Base-by-base conservation (phyloP, 2,113 vertebrate genomes). In the Carlito syrichta region DNA sequence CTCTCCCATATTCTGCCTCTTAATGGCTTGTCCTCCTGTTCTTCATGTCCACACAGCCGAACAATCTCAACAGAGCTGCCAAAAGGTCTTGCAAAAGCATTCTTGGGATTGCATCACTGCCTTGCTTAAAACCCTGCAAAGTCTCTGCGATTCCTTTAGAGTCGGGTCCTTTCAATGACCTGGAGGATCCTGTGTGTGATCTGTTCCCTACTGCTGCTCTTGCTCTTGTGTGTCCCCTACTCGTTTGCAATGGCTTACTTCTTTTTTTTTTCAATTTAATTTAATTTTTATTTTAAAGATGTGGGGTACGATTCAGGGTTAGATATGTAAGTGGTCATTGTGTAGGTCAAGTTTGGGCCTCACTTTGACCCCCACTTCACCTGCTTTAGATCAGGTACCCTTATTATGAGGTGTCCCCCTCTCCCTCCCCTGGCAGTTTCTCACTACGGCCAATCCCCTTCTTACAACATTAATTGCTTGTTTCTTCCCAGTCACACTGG, bases 171-270 rank as follows among this genome's bases (percentile, higher is more conserved):
- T 52, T 10, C 54, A 79, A 40, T 11, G n/a, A 13, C 8, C 50
- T 16, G 1, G 50, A 71, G 19, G 38, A 6, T 4, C 6, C 22
- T 23, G 1, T 32, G 1, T 32, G 11, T 74, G 25, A 30, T 11
- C 10, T 27, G n/a, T 38, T 32, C 19, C 60, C 32, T 25, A 0
- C 16, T 52, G 19, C 2, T 3, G 22, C 16, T 45, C 30, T 77
- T 38, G 6, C 0, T 1, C 43, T 30, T 76, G 6, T n/a, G n/a
- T n/a, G n/a, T n/a, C n/a, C 8, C 9, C 9, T n/a, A 22, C 16
- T 1, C 1, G 60, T 38, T n/a, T n/a, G n/a, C 45, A 16, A 10
- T 50, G 14, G 30, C 56, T 77, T 56, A 30, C 25, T 66, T 48
- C 11, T 60, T n/a, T 19, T 13, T 56, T 56, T 56, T 45, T 87